These are phyloP conservation scores for Amiota communis DNA, from an alignment of 2,888 invertebrate genomes.

Conservation along the genomic window DNA sequence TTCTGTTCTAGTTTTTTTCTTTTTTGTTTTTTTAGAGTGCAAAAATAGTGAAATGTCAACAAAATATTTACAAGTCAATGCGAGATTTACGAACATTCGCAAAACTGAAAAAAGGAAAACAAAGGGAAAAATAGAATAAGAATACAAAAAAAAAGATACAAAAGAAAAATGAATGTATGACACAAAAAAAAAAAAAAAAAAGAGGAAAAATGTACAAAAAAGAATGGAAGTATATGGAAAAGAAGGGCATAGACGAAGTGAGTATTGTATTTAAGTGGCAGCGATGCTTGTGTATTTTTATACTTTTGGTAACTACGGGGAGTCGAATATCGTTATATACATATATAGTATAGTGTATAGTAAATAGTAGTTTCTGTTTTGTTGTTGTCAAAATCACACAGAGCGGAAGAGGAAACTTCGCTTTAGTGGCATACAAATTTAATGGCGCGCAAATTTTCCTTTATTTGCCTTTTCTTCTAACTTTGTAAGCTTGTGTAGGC, in stretches of 20 bases:
- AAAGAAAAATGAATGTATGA: neutral
- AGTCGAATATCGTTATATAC: too few relatives aligned
- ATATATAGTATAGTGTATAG: too few relatives aligned
- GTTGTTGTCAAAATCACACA: neutral
- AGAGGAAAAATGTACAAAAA: too few relatives aligned
- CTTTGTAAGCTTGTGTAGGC: neutral
- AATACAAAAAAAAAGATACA: neutral
- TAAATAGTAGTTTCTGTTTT: neutral
- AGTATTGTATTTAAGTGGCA: too few relatives aligned
- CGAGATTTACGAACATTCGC: conserved; percentile 9
- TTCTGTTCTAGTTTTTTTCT: too few relatives aligned
- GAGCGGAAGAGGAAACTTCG: conserved; percentile 41
- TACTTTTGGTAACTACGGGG: too few relatives aligned
- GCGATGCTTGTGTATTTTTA: too few relatives aligned
- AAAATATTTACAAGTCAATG: conserved; percentile 26
- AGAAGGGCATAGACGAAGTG: too few relatives aligned
- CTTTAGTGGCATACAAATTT: conserved; percentile 56
- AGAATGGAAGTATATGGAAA: too few relatives aligned
- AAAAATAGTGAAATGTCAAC: conserved; percentile 22
- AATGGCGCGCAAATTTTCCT: conserved; percentile 64
- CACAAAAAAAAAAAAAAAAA: too few relatives aligned
- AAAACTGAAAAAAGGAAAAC: neutral
- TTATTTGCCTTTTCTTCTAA: conserved; percentile 48
- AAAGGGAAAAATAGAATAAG: neutral
- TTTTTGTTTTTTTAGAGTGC: too few relatives aligned